Evolutionary conservation across 1,140 invertebrate species (phyloP).

Genomic region (Conus betulinus): DNA sequence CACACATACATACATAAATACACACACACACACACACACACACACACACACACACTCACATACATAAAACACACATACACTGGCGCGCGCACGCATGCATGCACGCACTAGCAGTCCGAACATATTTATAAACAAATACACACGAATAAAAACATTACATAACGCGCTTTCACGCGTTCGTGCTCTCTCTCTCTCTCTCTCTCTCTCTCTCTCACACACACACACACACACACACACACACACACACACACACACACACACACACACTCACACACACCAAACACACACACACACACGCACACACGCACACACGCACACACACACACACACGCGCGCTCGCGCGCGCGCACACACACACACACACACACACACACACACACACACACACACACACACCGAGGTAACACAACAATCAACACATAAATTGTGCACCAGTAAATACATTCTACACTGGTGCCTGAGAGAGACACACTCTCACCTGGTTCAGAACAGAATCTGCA

Average conservation of each 20-base stretch:
- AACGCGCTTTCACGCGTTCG: too few relatives aligned
- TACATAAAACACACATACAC: too few relatives aligned
- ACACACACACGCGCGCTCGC: neutral
- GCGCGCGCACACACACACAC: neutral
- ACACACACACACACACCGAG: constrained; percentile 2
- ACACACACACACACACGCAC: constrained; percentile 10
- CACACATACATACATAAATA: too few relatives aligned
- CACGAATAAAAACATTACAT: too few relatives aligned
- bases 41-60: too few relatives aligned
- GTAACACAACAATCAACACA: neutral
- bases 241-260: neutral
- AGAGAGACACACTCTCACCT: neutral
- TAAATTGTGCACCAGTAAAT: too few relatives aligned
- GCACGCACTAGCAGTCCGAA: too few relatives aligned
- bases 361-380: constrained; percentile 15
- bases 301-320: neutral
- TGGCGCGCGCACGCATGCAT: too few relatives aligned
- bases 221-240: neutral
- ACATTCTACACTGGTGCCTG: too few relatives aligned
- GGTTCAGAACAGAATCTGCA: neutral
- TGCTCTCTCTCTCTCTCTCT: too few relatives aligned
- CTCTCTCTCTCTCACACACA: neutral
- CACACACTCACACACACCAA: constrained; percentile 1
- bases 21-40: neutral
- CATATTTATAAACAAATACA: too few relatives aligned